Conservation (phyloP, 2,113 vertebrate genomes). For the Parotia lawesii region DNA sequence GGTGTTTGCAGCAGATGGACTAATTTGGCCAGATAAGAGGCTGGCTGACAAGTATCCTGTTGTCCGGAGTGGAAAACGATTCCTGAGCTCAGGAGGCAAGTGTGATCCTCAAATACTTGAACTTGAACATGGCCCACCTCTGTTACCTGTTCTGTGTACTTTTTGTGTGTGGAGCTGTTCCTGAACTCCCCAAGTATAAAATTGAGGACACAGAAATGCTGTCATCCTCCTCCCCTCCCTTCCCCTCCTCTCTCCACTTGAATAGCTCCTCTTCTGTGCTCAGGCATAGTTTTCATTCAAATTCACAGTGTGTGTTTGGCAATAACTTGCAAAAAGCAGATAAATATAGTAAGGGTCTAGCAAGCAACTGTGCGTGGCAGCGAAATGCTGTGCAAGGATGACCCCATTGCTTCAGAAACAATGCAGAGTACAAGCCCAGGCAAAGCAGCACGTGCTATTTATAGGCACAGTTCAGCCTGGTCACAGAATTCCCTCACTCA, state of each 20-base stretch:
- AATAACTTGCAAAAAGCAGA: neutral
- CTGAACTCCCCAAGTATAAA: neutral
- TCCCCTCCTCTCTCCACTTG: neutral
- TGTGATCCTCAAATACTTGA: neutral
- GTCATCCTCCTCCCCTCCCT: neutral
- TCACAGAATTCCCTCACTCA: neutral
- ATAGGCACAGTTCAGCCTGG: neutral
- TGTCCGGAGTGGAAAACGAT: constrained; percentile 90
- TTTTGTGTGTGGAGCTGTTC: neutral
- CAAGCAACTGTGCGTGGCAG: neutral
- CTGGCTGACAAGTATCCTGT: constrained; percentile 89
- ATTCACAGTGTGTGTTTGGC: neutral
- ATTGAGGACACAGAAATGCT: neutral
- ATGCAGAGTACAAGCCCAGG: neutral
- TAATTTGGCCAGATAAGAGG: constrained; percentile 92
- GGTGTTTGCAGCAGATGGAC: constrained; percentile 88
- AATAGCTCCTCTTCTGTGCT: neutral
- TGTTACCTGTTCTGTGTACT: neutral
- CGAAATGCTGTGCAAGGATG: neutral
- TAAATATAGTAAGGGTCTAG: neutral
- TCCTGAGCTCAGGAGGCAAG: constrained; percentile 95
- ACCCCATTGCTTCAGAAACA: neutral
- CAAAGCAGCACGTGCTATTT: neutral
- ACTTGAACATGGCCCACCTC: neutral
- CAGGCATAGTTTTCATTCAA: neutral